These are phyloP conservation scores for Metopia argyrocephala DNA, from an alignment of 2,888 invertebrate genomes.

Conservation along the genomic window DNA sequence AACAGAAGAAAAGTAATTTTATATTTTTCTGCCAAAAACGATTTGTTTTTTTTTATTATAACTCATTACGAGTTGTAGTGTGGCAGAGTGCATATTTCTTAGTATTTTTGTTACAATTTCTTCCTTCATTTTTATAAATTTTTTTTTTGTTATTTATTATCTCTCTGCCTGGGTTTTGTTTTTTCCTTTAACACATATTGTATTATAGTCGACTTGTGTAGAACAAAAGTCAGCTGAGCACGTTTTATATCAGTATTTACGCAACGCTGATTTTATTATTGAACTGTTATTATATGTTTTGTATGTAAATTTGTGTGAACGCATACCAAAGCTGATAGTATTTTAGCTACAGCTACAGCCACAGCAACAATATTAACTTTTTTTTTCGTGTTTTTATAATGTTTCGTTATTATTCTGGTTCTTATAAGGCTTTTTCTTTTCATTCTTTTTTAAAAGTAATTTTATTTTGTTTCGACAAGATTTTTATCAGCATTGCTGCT, in stretches of 20 bases:
- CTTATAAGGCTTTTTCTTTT: constrained; percentile 9
- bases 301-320: constrained; percentile 1
- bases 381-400: no score
- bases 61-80: background rate
- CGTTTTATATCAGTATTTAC: constrained; percentile 65
- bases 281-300: constrained; percentile 37
- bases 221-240: constrained; percentile 9
- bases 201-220: no score
- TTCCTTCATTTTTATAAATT: background rate
- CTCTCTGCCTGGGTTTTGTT: background rate
- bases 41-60: constrained; percentile 44
- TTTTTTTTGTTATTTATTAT: constrained; percentile 48
- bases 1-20: constrained; percentile 6
- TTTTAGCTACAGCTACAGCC: background rate
- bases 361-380: background rate
- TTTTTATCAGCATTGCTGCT: constrained; percentile 51
- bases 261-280: constrained; percentile 63
- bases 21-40: no score
- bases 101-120: constrained; percentile 10
- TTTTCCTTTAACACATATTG: background rate
- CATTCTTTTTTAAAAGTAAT: background rate
- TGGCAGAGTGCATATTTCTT: constrained; percentile 15
- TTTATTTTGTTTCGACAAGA: constrained; percentile 53
- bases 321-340: background rate
- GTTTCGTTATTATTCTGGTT: constrained; percentile 23